phyloP scores from a whole-genome alignment of 1,140 invertebrate species.

The Portunus trituberculatus region DNA sequence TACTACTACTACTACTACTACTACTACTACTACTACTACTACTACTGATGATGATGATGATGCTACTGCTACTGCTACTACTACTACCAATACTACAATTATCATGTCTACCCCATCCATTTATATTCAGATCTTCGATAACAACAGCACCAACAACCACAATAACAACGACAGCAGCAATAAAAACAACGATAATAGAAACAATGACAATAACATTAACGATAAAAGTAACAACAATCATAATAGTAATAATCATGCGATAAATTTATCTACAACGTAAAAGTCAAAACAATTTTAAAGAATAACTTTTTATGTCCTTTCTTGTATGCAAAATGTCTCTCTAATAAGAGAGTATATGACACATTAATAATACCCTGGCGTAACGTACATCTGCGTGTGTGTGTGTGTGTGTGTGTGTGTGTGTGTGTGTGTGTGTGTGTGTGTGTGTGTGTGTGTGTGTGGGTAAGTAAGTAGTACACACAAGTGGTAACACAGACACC shows the following conservation, averaged over 20 bases:
- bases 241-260: not conserved
- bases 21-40: too few relatives aligned
- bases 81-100: not conserved
- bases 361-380: not conserved
- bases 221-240: not conserved
- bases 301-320: not conserved
- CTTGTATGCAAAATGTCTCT: not conserved
- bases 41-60: too few relatives aligned
- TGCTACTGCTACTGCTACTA: not conserved
- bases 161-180: too few relatives aligned
- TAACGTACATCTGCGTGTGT: not conserved
- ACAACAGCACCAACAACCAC: too few relatives aligned
- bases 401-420: slow-evolving; percentile 36
- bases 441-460: slow-evolving; percentile 21
- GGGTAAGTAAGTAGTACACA: not conserved
- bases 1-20: too few relatives aligned
- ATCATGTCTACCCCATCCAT: too few relatives aligned
- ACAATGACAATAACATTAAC: not conserved
- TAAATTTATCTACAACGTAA: too few relatives aligned
- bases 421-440: slow-evolving; percentile 40
- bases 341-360: slow-evolving; percentile 5
- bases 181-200: not conserved
- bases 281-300: not conserved
- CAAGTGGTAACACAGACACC: not conserved
- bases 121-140: too few relatives aligned